Base-by-base conservation (phyloP, 2,888 invertebrate genomes). In the Mythimna vitellina region DNA sequence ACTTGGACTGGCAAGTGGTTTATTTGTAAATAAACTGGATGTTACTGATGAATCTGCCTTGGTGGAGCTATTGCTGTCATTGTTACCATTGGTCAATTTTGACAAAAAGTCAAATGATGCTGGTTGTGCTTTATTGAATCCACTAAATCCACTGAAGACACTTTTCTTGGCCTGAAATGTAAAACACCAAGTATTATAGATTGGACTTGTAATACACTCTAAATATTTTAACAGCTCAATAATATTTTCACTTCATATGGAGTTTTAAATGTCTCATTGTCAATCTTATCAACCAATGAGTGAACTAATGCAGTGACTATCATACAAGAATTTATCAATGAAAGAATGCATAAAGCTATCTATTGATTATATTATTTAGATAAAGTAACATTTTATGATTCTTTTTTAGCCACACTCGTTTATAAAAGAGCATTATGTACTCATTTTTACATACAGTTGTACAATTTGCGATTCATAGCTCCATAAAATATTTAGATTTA, bases 61-160 rank as follows among this genome's bases (percentile, higher is more conserved):
- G 66, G 81, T 88, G 49, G 89, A 78, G 68, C 89, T 89, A 70
- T 92, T 94, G 81, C 93, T 95, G 60, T 92, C 91, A 82, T 93
- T 94, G 78, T 89, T 94, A 22, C 96, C 94, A 90, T 96, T 97
- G 70, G 96, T 93, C 81, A 96, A 88, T 85, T 96, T 97, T 75
- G 97, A 94, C 87, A 97, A 91, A 88, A 97, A 97, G 87, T 97
- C 97, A 92, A 97, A 97, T 58, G 96, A 93, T 71, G 96, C 84
- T 67, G 96, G 93, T 76, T 93, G 89, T 56, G 96, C 85, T 91
- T 97, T 97, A 78, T 96, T 92, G 86, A 97, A 97, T 70, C 97
- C 97, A 74, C 97, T 96, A 93, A 98, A 98, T 62, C 97, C 96
- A 88, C 97, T 97, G 90, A 98, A 98, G 51, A 97, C 97, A 91